Evolutionary conservation across 2,113 vertebrate species (phyloP), one percentile per base, ranked within the genome.

Genomic region (Strix uralensis): DNA sequence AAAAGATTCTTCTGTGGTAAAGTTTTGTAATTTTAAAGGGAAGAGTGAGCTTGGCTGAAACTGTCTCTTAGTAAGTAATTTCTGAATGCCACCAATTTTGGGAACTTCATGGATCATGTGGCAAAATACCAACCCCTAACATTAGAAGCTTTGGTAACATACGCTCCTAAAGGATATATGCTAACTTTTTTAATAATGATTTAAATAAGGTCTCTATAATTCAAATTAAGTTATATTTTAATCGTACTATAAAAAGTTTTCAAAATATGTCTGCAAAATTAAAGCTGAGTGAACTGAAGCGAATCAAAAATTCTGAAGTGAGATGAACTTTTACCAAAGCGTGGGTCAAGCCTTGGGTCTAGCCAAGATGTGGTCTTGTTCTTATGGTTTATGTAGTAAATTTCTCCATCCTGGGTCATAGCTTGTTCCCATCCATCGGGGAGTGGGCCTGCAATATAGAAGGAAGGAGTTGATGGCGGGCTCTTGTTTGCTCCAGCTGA

Each of bases 351-450:
- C 95, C 99, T 98, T 96, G 99, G 99, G 98, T 99, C 99, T 97
- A 99, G 98, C 99, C 99, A 99, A 97, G 99, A 99, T 96, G 99
- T 99, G 96, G 99, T 99, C 98, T 99, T 99, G 98, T 99, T 99
- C 98, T 99, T 99, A 98, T 99, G 99, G 98, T 99, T 99, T 98
- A 99, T 99, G 98, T 99, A 99, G 98, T 99, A 99, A 98, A 99
- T 99, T 98, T 99, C 99, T 98, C 99, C 99, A 97, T 99, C 99
- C 98, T 99, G 98, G 98, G 99, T 99, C 97, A 99, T 98, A 90
- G 99, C 99, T 98, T 99, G 99, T 98, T 99, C 99, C 99, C 99
- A 99, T 98, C 99, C 99, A 70, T 99, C 99, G 97, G 99, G 99
- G 96, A 99, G 99, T 98, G 99, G 98, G 98, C 99, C 99, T 99